A percentile compares a stretch with the other conserved stretches of the same genome.
These are phyloP conservation scores for Lordiphosa mommai DNA, from an alignment of 1,140 invertebrate species.

Conservation along the genomic window DNA sequence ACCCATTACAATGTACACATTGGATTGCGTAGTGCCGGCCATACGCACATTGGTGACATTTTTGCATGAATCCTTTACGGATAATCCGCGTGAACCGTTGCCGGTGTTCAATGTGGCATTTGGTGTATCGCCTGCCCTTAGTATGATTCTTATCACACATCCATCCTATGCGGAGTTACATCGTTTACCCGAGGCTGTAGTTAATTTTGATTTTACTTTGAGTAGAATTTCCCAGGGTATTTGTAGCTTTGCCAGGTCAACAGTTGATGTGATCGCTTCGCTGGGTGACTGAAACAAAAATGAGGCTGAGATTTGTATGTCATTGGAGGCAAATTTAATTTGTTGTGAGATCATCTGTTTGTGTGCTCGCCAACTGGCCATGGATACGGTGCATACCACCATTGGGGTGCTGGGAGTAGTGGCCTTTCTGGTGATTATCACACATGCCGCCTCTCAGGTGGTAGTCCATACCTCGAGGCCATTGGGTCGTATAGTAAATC, in stretches of 20 bases:
- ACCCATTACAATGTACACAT: constrained; percentile 1
- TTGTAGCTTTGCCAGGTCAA: background rate
- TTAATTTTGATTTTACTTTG: background rate
- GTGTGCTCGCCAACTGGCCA: background rate
- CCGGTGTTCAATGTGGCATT: constrained; percentile 4
- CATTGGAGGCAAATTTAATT: background rate
- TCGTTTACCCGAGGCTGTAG: background rate
- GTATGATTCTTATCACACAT: background rate
- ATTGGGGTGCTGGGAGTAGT: constrained; percentile 25
- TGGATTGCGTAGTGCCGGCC: constrained; percentile 9
- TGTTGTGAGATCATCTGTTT: background rate
- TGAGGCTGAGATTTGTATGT: background rate
- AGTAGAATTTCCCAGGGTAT: background rate
- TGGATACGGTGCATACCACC: constrained; percentile 23
- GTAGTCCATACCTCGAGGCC: background rate
- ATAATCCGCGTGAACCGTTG: background rate
- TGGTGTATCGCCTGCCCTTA: background rate
- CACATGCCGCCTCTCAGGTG: constrained; percentile 2
- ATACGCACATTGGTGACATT: background rate
- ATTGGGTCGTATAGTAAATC: background rate
- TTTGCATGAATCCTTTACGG: constrained; percentile 15
- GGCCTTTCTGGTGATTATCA: constrained; percentile 22
- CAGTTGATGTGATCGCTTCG: constrained; percentile 2
- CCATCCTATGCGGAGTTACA: background rate
- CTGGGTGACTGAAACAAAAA: background rate